These are phyloP conservation scores for Calliopsis andreniformis DNA, from an alignment of 1,140 invertebrate genomes.

Conservation along the genomic window DNA sequence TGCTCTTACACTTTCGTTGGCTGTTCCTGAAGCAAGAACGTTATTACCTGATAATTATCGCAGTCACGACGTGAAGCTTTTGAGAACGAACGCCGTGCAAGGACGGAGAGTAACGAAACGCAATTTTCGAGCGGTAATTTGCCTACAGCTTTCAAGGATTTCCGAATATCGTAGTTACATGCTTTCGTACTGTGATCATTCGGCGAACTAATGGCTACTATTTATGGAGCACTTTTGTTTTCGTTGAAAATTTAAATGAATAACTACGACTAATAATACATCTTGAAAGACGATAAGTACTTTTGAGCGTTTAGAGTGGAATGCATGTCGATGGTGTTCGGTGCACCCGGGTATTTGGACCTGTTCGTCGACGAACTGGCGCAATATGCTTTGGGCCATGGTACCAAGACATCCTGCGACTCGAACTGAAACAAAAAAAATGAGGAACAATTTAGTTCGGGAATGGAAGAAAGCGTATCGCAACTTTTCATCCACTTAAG, in stretches of 20 bases:
- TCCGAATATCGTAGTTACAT: too few species aligned
- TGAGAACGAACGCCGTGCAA: neutral
- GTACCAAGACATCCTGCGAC: conserved; percentile 96
- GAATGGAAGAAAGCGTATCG: too few species aligned
- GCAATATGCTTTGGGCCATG: conserved; percentile 88
- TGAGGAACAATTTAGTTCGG: neutral
- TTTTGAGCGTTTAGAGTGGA: conserved; percentile 61
- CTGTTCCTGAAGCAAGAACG: conserved; percentile 24
- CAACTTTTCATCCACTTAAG: too few species aligned
- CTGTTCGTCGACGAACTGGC: conserved; percentile 68
- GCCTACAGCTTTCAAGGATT: neutral
- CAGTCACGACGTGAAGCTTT: neutral
- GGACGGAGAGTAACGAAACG: neutral
- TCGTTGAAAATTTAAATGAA: too few species aligned
- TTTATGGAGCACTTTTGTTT: too few species aligned
- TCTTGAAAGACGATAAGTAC: conserved; percentile 61
- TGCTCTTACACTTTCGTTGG: conserved; percentile 60
- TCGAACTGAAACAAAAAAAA: conserved; percentile 85
- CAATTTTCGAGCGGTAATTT: conserved; percentile 11
- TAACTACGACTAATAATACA: too few species aligned
- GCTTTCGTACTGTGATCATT: too few species aligned
- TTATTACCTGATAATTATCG: conserved; percentile 26
- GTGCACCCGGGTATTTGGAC: conserved; percentile 61
- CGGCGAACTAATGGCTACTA: too few species aligned
- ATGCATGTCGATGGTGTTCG: conserved; percentile 57